Evolutionary conservation across 2,888 invertebrate genomes (phyloP), one percentile per base, ranked within the genome.

Genomic region (Cepaea hortensis): DNA sequence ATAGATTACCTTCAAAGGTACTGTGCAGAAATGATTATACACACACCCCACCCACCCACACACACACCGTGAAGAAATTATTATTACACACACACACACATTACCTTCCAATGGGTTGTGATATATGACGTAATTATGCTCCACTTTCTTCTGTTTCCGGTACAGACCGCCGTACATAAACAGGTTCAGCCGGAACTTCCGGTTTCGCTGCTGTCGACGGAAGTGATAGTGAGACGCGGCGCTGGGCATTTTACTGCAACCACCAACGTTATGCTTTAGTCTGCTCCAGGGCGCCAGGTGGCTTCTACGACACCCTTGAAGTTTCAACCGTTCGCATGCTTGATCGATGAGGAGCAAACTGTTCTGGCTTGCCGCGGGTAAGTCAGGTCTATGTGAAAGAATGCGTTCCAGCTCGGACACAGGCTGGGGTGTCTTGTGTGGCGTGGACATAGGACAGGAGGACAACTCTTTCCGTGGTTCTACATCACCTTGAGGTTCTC

Each of bases 41-140:
- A 55, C 55, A 55, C 6, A 9, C 6, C 55, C 6, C 55, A 55
- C 7, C 6, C 55, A 55, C 11, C 55, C 55, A 11, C 55, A 6
- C 6, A 6, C 55, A 55, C 7, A 55, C 55, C 11, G 55, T 55
- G 55, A 6, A 55, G 55, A 55, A 55, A 55, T 55, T 9, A 55
- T 11, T 55, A 55, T 3, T 6, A 11, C 6, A 6, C 6, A 55
- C 11, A 55, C 55, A 55, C 55, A 55, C 0, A n/a, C 46, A 18
- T 90, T 92, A 92, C 92, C 93, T 91, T 91, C 91, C 50, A 92
- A 87, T 1, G 93, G 93, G 85, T 93, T 93, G 85, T 91, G 91
- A 85, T 92, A 90, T 46, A 93, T 88, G 48, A 89, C 91, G 91
- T 92, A 93, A 62, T 88, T 89, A 72, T 90, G 90, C 81, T 93